These are phyloP conservation scores for Drosophila lacteicornis DNA, from an alignment of 1,140 invertebrate species.

Conservation along the genomic window DNA sequence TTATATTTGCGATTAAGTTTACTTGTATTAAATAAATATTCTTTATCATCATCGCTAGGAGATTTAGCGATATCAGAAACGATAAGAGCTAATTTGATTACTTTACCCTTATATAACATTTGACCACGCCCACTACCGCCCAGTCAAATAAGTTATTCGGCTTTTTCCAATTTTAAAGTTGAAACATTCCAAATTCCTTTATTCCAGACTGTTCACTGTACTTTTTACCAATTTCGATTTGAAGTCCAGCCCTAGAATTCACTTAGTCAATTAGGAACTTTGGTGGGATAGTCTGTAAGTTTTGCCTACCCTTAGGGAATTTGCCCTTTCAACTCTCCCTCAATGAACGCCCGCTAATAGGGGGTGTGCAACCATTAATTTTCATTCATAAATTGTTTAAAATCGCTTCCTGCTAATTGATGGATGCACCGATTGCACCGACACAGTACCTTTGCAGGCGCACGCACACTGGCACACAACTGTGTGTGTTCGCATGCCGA, in stretches of 20 bases:
- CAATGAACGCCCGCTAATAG: conserved; percentile 4
- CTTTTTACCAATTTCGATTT: background rate
- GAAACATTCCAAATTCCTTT: too few relatives aligned
- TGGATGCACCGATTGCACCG: conserved; percentile 23
- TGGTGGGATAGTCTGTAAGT: background rate
- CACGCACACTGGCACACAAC: background rate
- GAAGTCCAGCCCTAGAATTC: background rate
- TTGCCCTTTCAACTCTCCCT: background rate
- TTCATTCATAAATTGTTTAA: conserved; percentile 70
- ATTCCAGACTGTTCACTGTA: too few relatives aligned
- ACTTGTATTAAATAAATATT: too few relatives aligned
- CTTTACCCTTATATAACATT: too few relatives aligned
- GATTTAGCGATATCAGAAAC: too few relatives aligned
- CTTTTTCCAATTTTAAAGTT: background rate
- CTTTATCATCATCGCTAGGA: too few relatives aligned
- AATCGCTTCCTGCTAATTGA: conserved; percentile 68
- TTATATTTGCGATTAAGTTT: too few relatives aligned
- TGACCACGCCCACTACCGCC: too few relatives aligned
- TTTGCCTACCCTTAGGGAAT: background rate
- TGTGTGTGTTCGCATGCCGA: conserved; percentile 17
- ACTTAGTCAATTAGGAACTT: conserved; percentile 9
- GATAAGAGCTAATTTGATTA: too few relatives aligned
- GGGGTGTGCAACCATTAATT: conserved; percentile 46
- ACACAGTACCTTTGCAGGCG: conserved; percentile 12
- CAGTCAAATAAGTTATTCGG: background rate